Conservation (phyloP, 2,888 invertebrate species). For the Oxycera nigricornis region DNA sequence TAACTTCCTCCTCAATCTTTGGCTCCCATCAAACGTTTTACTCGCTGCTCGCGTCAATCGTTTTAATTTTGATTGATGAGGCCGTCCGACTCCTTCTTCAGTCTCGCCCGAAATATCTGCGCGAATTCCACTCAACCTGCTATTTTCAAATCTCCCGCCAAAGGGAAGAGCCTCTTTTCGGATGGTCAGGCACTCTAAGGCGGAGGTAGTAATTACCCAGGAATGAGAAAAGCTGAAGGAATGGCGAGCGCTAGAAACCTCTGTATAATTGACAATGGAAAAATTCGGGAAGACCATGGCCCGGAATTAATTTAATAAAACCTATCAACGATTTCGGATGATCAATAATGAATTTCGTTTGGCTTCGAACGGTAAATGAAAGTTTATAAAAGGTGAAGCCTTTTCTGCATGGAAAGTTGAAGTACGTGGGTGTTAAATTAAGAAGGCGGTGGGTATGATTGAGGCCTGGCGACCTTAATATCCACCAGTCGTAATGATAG, state of each 20-base stretch:
- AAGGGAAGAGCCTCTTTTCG: neutral
- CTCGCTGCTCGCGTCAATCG: slow-evolving; percentile 27
- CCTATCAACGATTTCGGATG: neutral
- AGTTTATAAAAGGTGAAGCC: neutral
- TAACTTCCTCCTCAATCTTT: neutral
- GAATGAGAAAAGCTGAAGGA: neutral
- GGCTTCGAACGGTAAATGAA: neutral
- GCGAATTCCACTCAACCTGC: slow-evolving; percentile 1
- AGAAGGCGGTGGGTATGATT: neutral
- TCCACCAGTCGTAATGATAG: too few species aligned
- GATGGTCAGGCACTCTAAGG: neutral
- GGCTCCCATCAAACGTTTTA: slow-evolving; percentile 6
- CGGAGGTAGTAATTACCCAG: neutral
- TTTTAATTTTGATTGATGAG: slow-evolving; percentile 38
- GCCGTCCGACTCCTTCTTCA: slow-evolving; percentile 9
- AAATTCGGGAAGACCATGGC: neutral
- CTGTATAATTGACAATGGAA: neutral
- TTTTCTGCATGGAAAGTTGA: neutral
- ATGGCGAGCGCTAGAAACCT: neutral
- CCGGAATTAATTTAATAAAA: slow-evolving; percentile 16
- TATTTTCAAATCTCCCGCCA: neutral
- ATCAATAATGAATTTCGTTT: neutral
- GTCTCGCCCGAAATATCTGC: neutral
- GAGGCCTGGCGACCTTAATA: neutral
- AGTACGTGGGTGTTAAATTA: neutral